Evolutionary conservation across 2,888 invertebrate genomes (phyloP), one percentile per base, ranked within the genome.

Genomic region (Xestobium rufovillosum): DNA sequence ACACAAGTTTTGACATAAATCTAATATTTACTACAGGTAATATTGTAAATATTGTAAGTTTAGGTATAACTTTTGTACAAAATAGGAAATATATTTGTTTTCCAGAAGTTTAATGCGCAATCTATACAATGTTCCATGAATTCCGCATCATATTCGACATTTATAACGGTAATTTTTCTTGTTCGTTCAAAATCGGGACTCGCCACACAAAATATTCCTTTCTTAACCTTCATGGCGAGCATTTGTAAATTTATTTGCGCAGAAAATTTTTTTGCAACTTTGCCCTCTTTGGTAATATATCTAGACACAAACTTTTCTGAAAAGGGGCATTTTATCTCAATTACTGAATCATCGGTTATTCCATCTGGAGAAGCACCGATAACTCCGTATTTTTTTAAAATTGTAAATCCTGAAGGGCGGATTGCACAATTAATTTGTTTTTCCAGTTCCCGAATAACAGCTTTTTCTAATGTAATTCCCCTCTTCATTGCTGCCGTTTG

Each of bases 301-400:
- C 36, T 31, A 2, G 43, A 10, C 15, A 39, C 44, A n/a, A n/a
- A n/a, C 38, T 47, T 40, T 13, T 19, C 16, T 13, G 13, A 42
- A 14, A 13, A 16, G 8, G 45, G 54, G 36, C 50, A 53, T 35
- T 57, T 56, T 6, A 55, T 42, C 50, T 55, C 53, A 4, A 53
- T 33, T 1, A 50, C 37, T 36, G 31, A 41, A 15, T 51, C 44
- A 11, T 44, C 37, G 8, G 41, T 34, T 4, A 49, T 27, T 2
- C 34, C 51, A 51, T 56, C 51, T 3, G 51, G 50, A 14, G 51
- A 51, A 11, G 47, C 48, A 14, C 40, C 50, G 8, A 42, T 32
- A 1, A 42, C 37, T 3, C 37, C 37, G 28, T 37, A 26, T 12
- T 27, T 14, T 3, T 14, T 14, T 8, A 14, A 14, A 6, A 42